Evolutionary conservation across 2,113 vertebrate genomes (phyloP).

Genomic region (Sakesphorus luctuosus): DNA sequence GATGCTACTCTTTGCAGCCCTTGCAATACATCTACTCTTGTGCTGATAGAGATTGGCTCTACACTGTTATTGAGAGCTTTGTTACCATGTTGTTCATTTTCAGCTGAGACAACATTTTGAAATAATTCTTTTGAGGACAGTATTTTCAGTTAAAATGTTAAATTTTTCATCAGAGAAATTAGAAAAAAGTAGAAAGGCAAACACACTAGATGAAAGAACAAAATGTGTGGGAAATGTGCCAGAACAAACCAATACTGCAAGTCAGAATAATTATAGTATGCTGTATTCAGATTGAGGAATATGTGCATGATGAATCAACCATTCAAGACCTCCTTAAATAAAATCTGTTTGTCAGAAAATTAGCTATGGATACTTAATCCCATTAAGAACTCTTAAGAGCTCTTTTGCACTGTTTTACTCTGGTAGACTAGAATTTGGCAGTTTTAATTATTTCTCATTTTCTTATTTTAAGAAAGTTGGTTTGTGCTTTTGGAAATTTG

Average conservation of each 20-base stretch:
- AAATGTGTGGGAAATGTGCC: background rate
- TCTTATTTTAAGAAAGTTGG: background rate
- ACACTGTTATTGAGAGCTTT: rapidly evolving
- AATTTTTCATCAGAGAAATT: background rate
- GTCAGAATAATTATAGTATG: background rate
- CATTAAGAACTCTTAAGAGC: background rate
- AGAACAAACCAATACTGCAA: background rate
- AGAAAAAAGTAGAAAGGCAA: background rate
- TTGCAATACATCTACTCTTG: background rate
- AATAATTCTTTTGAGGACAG: background rate
- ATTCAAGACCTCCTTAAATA: background rate
- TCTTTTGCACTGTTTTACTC: background rate
- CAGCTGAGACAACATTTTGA: background rate
- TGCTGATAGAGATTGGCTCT: background rate
- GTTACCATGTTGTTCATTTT: background rate
- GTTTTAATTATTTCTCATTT: background rate
- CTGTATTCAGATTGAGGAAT: background rate
- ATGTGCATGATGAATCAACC: background rate
- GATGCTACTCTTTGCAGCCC: background rate
- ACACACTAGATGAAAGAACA: background rate
- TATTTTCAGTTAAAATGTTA: background rate
- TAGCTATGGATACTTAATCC: background rate
- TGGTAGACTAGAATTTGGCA: background rate
- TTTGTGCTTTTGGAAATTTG: background rate
- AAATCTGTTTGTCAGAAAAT: slow-evolving; percentile 2